Evolutionary conservation across 2,797 vertebrate genomes (phyloP), one percentile per base, ranked within the genome.

Genomic region (Gorsachius magnificus): DNA sequence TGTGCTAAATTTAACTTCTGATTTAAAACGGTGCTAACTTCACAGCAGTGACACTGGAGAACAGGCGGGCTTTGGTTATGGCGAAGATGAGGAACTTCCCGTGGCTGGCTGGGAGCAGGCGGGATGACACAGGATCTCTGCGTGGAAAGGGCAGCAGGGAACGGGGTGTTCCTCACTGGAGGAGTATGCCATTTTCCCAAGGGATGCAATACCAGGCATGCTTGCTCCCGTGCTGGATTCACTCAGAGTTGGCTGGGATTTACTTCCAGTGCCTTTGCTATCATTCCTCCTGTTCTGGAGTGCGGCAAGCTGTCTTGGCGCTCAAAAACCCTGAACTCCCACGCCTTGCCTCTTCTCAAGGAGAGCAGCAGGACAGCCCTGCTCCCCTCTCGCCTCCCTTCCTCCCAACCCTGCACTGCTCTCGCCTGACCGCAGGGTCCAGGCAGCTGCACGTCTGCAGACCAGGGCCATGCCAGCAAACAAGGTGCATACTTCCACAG

Each of bases 1-100:
- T 46, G 70, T 54, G 53, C 92, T 97, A 96, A 95, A 91, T 96
- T 95, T 96, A 94, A 87, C 64, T 88, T 88, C 50, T 87, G 91
- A 87, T 69, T 96, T 95, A 89, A 89, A 87, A 41, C 3, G 1
- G 16, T 41, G 71, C 24, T 92, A 86, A 91, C 60, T 91, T 90
- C 61, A 53, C 13, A 78, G 77, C 45, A 72, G 43, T 0, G 11
- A 83, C 74, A 76, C 36, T 46, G 71, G 60, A 77, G 84, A 91
- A 88, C 64, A 83, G 69, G 70, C 54, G 2, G 38, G 48, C 31
- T 95, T 93, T 86, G 79, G 63, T 89, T 93, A 71, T 35, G 9
- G 35, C 35, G 83, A 92, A 93, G 83, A 81, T 4, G 10, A 35
- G 29, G 36, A 88, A 76, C 70, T 87, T 91, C 71, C 22, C 0